Conservation (phyloP, 1,140 invertebrate species). For the Panulirus ornatus region DNA sequence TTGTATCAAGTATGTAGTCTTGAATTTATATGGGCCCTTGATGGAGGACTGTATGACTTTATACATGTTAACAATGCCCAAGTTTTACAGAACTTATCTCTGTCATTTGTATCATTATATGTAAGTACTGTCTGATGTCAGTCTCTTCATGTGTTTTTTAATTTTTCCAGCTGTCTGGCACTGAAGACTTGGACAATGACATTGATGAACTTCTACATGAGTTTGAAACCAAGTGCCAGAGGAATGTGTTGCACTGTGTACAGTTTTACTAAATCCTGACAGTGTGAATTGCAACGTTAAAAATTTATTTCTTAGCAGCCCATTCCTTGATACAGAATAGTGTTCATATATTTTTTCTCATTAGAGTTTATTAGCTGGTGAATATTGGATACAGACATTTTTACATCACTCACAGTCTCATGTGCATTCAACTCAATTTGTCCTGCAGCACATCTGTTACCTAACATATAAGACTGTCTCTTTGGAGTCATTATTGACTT, state of each 20-base stretch:
- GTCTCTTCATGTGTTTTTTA: constrained; percentile 31
- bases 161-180: constrained; percentile 88
- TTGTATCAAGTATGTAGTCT: too few relatives aligned
- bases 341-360: not conserved
- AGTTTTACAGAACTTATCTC: not conserved
- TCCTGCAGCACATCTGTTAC: not conserved
- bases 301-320: not conserved
- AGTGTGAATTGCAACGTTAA: not conserved
- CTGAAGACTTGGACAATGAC: constrained; percentile 97
- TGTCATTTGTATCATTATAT: not conserved
- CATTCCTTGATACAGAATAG: not conserved
- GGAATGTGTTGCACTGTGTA: constrained; percentile 94
- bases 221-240: constrained; percentile 93
- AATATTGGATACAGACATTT: not conserved
- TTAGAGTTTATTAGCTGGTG: not conserved
- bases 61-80: too few relatives aligned
- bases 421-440: not conserved
- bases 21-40: too few relatives aligned
- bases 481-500: not conserved
- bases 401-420: not conserved
- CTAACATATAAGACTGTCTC: not conserved
- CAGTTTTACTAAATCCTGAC: constrained; percentile 89
- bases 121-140: not conserved
- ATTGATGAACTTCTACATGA: constrained; percentile 98
- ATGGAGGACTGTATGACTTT: too few relatives aligned